Percentiles rank a stretch among this genome's conserved stretches.
phyloP scores from a whole-genome alignment of 37 sponge, comb jelly and placozoan species.

The Cliona cf. orientalis region DNA sequence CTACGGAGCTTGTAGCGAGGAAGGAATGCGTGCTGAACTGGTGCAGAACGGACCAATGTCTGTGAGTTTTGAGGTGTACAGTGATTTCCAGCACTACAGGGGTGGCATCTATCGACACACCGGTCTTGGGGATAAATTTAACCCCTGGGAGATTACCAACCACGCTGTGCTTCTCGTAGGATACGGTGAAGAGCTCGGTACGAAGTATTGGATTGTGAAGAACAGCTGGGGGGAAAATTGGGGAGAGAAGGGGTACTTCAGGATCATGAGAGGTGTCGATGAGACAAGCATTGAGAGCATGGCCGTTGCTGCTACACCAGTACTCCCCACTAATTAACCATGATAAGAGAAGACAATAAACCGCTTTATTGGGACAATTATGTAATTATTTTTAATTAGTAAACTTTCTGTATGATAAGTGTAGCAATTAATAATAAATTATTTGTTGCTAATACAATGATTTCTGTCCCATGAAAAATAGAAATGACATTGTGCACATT shows the following conservation, averaged over 20 bases:
- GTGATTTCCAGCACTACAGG: conserved; percentile 47
- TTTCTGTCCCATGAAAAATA: too few relatives aligned
- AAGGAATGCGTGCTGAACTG: conserved; percentile 41
- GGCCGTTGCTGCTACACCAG: conserved; percentile 43
- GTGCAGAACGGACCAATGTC: conserved; percentile 64
- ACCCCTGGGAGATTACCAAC: conserved; percentile 63
- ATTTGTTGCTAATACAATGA: too few relatives aligned
- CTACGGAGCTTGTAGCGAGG: conserved; percentile 49
- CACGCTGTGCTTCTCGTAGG: conserved; percentile 59
- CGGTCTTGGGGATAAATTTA: conserved; percentile 33
- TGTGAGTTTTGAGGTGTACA: conserved; percentile 44
- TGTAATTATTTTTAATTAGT: too few relatives aligned
- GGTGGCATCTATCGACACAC: conserved; percentile 52
- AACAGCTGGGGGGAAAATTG: conserved; percentile 64
- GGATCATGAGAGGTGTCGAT: conserved; percentile 51
- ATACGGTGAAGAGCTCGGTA: conserved; percentile 47
- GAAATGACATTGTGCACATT: too few relatives aligned
- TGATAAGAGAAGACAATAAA: too few relatives aligned
- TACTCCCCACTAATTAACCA: too few relatives aligned
- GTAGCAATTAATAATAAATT: too few relatives aligned
- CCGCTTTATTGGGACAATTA: too few relatives aligned
- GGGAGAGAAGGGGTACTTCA: conserved; percentile 66
- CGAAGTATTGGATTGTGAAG: conserved; percentile 56
- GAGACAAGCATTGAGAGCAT: conserved; percentile 49
- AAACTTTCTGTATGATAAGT: too few relatives aligned